Conservation (phyloP, 2,888 invertebrate species). For the Anaspis maculata region DNA sequence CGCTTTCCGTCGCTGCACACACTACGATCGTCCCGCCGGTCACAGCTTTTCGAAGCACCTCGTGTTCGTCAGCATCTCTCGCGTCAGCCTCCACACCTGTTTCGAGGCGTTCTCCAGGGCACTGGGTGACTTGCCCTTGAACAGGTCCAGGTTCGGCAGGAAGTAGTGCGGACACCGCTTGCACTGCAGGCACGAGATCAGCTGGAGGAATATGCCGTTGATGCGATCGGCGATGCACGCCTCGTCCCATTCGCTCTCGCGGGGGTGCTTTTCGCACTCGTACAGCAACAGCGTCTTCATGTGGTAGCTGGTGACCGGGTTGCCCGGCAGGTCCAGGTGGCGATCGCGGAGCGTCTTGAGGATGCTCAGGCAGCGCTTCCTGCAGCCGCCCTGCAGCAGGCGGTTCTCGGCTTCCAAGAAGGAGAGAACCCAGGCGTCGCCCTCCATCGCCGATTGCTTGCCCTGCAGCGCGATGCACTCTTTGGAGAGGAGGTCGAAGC, state of each 20-base stretch:
- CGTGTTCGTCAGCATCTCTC: slow-evolving; percentile 72
- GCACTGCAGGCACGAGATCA: slow-evolving; percentile 79
- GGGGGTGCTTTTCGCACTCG: slow-evolving; percentile 82
- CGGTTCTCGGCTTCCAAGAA: slow-evolving; percentile 72
- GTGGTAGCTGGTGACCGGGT: slow-evolving; percentile 72
- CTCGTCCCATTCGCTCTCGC: slow-evolving; percentile 78
- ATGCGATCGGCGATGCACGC: slow-evolving; percentile 67
- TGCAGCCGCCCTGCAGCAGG: slow-evolving; percentile 56
- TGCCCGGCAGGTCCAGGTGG: slow-evolving; percentile 68
- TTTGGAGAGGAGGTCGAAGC: slow-evolving; percentile 73
- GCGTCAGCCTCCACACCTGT: slow-evolving; percentile 70
- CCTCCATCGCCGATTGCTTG: slow-evolving; percentile 70
- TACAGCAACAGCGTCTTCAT: slow-evolving; percentile 69
- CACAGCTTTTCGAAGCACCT: slow-evolving; percentile 71
- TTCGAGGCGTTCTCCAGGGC: slow-evolving; percentile 74
- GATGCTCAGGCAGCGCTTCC: slow-evolving; percentile 67
- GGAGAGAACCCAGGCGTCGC: slow-evolving; percentile 78
- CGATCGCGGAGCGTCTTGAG: slow-evolving; percentile 71
- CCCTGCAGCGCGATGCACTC: slow-evolving; percentile 60
- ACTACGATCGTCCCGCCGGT: no score
- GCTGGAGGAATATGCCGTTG: slow-evolving; percentile 73
- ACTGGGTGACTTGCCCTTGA: slow-evolving; percentile 69
- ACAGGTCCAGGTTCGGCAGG: slow-evolving; percentile 71
- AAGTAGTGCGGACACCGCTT: slow-evolving; percentile 80
- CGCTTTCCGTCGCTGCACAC: no score